Percentiles rank a stretch among this genome's conserved stretches.
Evolutionary conservation across 2,888 invertebrate species (phyloP).

Genomic region (Idaea biselata): DNA sequence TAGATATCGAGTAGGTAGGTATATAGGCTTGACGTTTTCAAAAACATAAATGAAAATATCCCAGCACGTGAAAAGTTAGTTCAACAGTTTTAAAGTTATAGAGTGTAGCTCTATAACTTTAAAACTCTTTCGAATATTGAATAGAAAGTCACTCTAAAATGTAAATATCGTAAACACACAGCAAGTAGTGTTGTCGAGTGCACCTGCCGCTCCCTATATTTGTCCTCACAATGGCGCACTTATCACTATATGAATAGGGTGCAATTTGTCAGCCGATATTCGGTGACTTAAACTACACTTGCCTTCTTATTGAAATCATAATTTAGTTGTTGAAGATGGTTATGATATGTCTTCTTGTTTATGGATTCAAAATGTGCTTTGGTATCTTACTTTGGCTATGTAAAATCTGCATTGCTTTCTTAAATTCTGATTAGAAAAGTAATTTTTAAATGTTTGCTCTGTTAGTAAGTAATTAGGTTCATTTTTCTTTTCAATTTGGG

Average conservation of each 20-base stretch:
- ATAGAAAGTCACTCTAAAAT: conserved; percentile 14
- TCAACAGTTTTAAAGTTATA: no score
- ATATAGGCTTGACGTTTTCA: no score
- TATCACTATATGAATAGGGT: conserved; percentile 13
- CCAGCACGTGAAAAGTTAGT: no score
- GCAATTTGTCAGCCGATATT: conserved; percentile 7
- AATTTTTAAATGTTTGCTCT: no score
- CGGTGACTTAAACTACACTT: not conserved
- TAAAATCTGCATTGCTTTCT: no score
- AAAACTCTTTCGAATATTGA: not conserved
- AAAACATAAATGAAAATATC: no score
- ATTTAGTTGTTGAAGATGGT: not conserved
- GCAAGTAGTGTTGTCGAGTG: conserved; percentile 24
- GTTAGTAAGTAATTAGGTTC: no score
- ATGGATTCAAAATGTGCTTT: not conserved
- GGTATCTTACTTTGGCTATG: no score
- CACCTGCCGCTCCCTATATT: conserved; percentile 22
- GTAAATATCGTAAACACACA: conserved; percentile 22
- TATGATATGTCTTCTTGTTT: not conserved
- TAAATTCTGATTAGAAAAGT: no score
- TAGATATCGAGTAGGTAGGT: no score
- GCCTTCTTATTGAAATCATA: not conserved
- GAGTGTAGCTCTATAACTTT: not conserved
- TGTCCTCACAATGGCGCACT: conserved; percentile 17
- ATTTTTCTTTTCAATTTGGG: no score